A percentile compares a stretch with the other conserved stretches of the same genome.
Evolutionary conservation across 2,113 vertebrate species (phyloP).

Genomic region (Illadopsis cleaveri): DNA sequence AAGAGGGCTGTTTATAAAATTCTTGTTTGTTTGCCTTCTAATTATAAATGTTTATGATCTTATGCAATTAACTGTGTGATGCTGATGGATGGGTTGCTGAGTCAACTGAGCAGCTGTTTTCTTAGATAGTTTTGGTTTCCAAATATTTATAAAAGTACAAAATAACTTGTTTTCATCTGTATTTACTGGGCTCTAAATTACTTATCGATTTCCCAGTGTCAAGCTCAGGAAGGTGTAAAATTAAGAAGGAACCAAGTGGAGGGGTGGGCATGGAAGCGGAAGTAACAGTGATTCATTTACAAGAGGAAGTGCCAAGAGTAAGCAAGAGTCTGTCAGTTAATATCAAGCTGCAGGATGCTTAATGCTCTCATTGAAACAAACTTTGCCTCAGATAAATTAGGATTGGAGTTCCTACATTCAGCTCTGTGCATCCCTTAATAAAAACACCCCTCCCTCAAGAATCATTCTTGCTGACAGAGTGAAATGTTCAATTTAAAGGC

Average conservation of each 20-base stretch:
- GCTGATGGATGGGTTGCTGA: constrained; percentile 66
- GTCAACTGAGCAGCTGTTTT: constrained; percentile 67
- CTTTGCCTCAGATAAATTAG: constrained; percentile 15
- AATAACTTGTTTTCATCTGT: constrained; percentile 60
- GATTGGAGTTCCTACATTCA: background rate
- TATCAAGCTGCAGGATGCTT: background rate
- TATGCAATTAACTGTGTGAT: constrained; percentile 73
- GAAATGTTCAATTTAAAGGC: background rate
- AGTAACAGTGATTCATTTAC: constrained; percentile 47
- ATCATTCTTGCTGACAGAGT: background rate
- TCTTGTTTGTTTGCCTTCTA: constrained; percentile 68
- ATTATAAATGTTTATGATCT: constrained; percentile 71
- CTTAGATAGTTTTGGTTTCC: constrained; percentile 69
- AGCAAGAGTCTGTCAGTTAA: constrained; percentile 5
- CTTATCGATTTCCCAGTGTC: constrained; percentile 78
- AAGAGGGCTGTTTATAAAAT: constrained; percentile 71
- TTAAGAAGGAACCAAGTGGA: constrained; percentile 57
- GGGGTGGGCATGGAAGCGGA: constrained; percentile 18
- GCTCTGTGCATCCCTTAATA: background rate
- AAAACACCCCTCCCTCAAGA: background rate
- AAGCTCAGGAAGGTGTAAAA: constrained; percentile 68
- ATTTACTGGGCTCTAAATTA: constrained; percentile 72
- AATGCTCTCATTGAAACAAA: background rate
- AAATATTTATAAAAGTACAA: constrained; percentile 69
- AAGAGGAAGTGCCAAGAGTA: constrained; percentile 7